Evolutionary conservation across 2,888 invertebrate species (phyloP).

Genomic region (Drosophila histrio): DNA sequence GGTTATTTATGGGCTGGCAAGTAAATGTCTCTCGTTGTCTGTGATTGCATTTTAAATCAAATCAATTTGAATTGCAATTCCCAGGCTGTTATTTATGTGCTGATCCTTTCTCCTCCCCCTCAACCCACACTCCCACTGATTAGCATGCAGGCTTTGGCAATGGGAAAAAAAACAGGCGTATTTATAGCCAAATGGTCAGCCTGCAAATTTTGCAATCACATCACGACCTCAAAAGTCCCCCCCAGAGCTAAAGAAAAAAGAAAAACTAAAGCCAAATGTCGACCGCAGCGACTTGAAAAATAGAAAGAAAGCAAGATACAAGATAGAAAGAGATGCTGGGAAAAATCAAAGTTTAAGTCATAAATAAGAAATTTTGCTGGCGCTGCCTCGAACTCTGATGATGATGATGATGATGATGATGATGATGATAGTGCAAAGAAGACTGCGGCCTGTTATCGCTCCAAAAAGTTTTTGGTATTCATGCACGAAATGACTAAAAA

Average conservation of each 20-base stretch:
- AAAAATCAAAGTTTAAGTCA: constrained; percentile 74
- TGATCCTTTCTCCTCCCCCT: not conserved
- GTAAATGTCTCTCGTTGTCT: not conserved
- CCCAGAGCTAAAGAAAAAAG: constrained; percentile 8
- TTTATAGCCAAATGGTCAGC: constrained; percentile 23
- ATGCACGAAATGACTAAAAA: constrained; percentile 77
- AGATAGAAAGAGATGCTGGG: constrained; percentile 4
- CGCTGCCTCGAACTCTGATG: constrained; percentile 25
- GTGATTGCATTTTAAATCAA: constrained; percentile 38
- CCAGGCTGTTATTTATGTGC: constrained; percentile 33
- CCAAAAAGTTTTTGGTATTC: constrained; percentile 70
- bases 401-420: too few species aligned
- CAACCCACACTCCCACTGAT: not conserved
- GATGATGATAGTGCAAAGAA: constrained; percentile 65
- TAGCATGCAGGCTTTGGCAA: constrained; percentile 12
- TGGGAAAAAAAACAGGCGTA: constrained; percentile 4
- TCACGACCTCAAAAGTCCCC: constrained; percentile 32
- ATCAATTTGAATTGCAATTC: constrained; percentile 42
- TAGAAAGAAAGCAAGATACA: constrained; percentile 1
- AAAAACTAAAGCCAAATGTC: constrained; percentile 34
- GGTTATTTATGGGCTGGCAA: constrained; percentile 11
- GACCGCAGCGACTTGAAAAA: not conserved
- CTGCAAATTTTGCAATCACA: constrained; percentile 32
- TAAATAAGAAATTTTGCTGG: constrained; percentile 64
- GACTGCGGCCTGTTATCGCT: constrained; percentile 69